phyloP scores from a whole-genome alignment of 2,888 invertebrate genomes.

The Malthinus flaveolus region DNA sequence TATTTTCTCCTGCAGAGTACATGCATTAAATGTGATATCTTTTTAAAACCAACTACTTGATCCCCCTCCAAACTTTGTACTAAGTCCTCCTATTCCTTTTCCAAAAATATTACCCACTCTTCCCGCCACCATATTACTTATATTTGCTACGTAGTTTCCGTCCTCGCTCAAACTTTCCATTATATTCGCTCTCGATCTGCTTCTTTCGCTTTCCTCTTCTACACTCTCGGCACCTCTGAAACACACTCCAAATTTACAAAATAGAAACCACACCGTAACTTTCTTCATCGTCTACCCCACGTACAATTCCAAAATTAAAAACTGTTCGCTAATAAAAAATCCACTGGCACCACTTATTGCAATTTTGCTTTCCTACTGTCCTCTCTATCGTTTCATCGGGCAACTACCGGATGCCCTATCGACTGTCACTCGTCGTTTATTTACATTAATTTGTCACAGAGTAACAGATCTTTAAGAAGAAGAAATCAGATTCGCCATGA shows the following conservation, averaged over 20 bases:
- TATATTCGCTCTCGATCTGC: slow-evolving; percentile 64
- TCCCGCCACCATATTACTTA: slow-evolving; percentile 84
- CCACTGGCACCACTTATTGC: too few species aligned
- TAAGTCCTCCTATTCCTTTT: slow-evolving; percentile 86
- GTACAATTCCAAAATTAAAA: too few species aligned
- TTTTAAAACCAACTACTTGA: slow-evolving; percentile 82
- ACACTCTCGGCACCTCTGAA: slow-evolving; percentile 50
- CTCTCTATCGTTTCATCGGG: too few species aligned
- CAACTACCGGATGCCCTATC: too few species aligned
- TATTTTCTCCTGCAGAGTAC: slow-evolving; percentile 16
- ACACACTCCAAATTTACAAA: not conserved
- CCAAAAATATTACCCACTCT: slow-evolving; percentile 89
- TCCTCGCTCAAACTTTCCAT: slow-evolving; percentile 68
- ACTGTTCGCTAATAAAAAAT: too few species aligned
- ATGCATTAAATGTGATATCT: slow-evolving; percentile 13
- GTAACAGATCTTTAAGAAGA: too few species aligned
- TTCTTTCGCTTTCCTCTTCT: slow-evolving; percentile 64
- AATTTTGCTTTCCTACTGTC: too few species aligned
- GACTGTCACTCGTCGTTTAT: too few species aligned
- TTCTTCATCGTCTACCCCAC: too few species aligned
- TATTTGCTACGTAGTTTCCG: slow-evolving; percentile 75
- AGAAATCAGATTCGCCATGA: too few species aligned
- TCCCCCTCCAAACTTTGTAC: slow-evolving; percentile 85
- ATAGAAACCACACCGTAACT: too few species aligned
- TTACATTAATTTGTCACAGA: too few species aligned